phyloP scores from a whole-genome alignment of 2,888 invertebrate species.

The Frankliniella intonsa region DNA sequence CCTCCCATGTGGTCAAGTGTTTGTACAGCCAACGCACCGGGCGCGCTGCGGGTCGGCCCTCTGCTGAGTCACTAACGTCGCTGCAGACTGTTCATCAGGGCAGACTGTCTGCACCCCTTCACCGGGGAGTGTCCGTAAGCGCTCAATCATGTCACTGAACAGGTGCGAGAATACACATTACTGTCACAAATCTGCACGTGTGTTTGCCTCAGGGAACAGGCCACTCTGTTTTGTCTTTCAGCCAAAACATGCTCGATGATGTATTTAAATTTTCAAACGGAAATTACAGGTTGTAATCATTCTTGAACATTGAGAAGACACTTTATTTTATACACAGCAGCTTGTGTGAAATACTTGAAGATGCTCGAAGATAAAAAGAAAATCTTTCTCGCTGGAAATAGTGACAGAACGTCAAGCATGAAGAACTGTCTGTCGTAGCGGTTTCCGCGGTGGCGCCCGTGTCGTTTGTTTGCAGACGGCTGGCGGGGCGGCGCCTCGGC shows the following conservation, averaged over 20 bases:
- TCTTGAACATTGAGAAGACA: too few relatives aligned
- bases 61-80: background rate
- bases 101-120: background rate
- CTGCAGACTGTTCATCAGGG: background rate
- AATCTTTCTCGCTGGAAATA: background rate
- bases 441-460: background rate
- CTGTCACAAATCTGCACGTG: too few relatives aligned
- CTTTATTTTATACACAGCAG: too few relatives aligned
- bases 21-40: background rate
- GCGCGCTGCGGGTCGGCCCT: background rate
- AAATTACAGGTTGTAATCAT: too few relatives aligned
- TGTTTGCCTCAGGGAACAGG: too few relatives aligned
- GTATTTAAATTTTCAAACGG: too few relatives aligned
- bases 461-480: background rate
- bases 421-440: background rate
- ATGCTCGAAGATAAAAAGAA: background rate
- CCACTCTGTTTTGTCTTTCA: too few relatives aligned
- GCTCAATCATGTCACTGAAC: too few relatives aligned
- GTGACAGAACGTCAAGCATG: too few relatives aligned
- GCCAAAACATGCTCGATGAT: too few relatives aligned
- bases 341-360: background rate
- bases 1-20: constrained; percentile 1
- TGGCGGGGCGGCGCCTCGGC: background rate
- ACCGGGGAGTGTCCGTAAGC: too few relatives aligned
- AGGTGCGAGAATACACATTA: too few relatives aligned